Base-by-base conservation (phyloP, 2,888 invertebrate species). In the Mesochorus sp. region DNA sequence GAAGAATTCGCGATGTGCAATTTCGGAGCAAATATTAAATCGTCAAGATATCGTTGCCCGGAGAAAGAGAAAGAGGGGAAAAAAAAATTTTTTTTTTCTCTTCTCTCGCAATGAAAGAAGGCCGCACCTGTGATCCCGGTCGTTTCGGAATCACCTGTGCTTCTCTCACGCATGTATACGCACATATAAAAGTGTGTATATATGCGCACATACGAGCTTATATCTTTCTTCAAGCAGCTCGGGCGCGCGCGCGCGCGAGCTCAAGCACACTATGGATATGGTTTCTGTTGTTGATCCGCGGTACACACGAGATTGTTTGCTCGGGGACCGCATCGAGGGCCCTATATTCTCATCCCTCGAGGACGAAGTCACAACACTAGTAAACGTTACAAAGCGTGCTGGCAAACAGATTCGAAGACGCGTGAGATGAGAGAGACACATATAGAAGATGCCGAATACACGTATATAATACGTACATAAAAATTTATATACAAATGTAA, bases 331-430 rank as follows among this genome's bases (percentile, higher is more conserved):
- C 85, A 87, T 86, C 83, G 84, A 84, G 83, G 83, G 84, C 84
- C 85, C 83, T 82, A 83, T 84, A n/a, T n/a, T n/a, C n/a, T n/a
- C 74, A 68, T 62, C 76, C 72, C 72, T 70, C 64, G 77, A 81
- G 79, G 74, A 76, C 76, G 83, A 81, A 88, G 86, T 87, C 87
- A 88, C 87, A 88, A 88, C 87, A 88, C 88, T 86, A 84, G 88
- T 86, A 85, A 86, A 88, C n/a, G 87, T 86, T 88, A 88, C 88
- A 88, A 88, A 87, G 84, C 84, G 81, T 51, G 82, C 86, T 86
- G 84, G 87, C 85, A 86, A 88, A 88, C 85, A 88, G 85, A 86
- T 88, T 84, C 83, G 83, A 84, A 87, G 85, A 85, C 83, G 83
- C 82, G 68, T 70, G 74, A 78, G 42, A 59, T 51, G 49, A 55